Conservation (phyloP, 2,888 invertebrate species). For the Zaprionus bogoriensis region DNA sequence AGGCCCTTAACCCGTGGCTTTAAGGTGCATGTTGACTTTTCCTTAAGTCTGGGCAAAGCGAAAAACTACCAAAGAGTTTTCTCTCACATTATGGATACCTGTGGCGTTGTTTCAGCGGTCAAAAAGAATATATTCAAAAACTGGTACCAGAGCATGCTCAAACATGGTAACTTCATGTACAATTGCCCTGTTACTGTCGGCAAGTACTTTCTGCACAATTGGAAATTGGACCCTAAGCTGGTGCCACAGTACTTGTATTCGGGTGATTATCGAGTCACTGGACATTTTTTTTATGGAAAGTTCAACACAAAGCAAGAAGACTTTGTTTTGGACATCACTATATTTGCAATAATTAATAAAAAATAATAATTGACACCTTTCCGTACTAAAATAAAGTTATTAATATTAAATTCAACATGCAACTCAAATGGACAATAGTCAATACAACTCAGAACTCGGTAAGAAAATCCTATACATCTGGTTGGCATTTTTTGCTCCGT, state of each 20-base stretch:
- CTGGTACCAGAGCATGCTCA: constrained; percentile 57
- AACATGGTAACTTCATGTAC: constrained; percentile 60
- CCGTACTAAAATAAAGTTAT: not conserved
- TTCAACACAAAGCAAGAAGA: constrained; percentile 45
- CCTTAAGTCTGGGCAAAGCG: constrained; percentile 38
- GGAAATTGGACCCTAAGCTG: constrained; percentile 38
- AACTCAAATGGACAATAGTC: no score
- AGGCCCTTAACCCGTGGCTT: constrained; percentile 39
- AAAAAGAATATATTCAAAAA: constrained; percentile 54
- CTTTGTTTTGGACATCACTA: constrained; percentile 30
- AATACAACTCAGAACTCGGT: no score
- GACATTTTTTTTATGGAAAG: constrained; percentile 56
- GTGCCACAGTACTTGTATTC: constrained; percentile 47
- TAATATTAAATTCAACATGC: no score
- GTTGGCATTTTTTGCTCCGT: no score
- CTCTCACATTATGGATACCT: constrained; percentile 51
- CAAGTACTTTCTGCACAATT: constrained; percentile 46
- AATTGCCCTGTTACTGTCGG: constrained; percentile 57
- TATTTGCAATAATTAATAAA: constrained; percentile 24
- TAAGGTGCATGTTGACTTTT: constrained; percentile 46
- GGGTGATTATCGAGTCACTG: constrained; percentile 48
- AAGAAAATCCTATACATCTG: no score
- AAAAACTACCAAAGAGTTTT: constrained; percentile 59
- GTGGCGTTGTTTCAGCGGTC: constrained; percentile 43
- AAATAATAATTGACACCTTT: not conserved